These are phyloP conservation scores for Bombylius major DNA, from an alignment of 2,888 invertebrate species.

Conservation along the genomic window DNA sequence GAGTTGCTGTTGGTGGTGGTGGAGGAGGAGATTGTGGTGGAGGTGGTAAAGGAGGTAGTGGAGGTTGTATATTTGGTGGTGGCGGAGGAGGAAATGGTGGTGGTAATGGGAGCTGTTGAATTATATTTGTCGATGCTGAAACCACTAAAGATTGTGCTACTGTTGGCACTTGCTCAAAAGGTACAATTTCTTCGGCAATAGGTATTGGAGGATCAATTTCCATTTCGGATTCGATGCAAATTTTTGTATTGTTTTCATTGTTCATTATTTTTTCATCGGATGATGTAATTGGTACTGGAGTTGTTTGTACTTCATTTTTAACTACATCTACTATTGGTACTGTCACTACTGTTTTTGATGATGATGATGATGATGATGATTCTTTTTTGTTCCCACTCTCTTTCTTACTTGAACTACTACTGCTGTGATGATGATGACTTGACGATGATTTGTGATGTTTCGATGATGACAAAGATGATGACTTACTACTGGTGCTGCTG, in stretches of 20 bases:
- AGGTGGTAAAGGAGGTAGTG: conserved; percentile 15
- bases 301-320: conserved; percentile 4
- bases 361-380: background rate
- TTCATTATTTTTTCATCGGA: background rate
- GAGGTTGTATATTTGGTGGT: conserved; percentile 12
- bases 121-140: conserved; percentile 13
- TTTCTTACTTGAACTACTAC: conserved; percentile 2
- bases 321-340: background rate
- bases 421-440: background rate
- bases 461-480: background rate
- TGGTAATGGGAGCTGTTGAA: conserved; percentile 15
- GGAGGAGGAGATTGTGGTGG: conserved; percentile 19
- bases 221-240: background rate
- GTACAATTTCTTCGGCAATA: conserved; percentile 3
- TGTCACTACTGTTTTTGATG: background rate
- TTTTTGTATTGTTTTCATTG: background rate
- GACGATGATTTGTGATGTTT: conserved; percentile 13
- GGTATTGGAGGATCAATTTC: background rate
- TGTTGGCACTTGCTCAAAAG: conserved; percentile 1
- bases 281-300: background rate
- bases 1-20: conserved; percentile 17
- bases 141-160: conserved; percentile 2
- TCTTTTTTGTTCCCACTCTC: background rate
- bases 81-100: conserved; percentile 26
- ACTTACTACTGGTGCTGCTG: background rate